Evolutionary conservation across 2,113 vertebrate species (phyloP), one percentile per base, ranked within the genome.

Genomic region (Axis porcinus): DNA sequence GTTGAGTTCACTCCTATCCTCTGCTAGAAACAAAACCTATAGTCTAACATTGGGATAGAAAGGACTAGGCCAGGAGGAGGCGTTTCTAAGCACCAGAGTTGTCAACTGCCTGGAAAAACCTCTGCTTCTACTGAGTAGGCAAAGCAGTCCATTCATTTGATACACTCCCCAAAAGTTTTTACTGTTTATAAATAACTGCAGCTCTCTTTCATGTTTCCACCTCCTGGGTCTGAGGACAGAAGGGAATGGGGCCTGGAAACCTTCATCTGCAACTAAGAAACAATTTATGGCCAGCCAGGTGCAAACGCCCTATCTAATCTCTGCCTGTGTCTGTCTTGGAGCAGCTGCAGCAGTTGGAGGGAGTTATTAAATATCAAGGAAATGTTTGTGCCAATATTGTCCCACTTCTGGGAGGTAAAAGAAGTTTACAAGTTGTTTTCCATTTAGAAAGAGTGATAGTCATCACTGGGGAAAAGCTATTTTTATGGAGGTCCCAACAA

Each of bases 251-350:
- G 89, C 79, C 93, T 95, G 94, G 96, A 92, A 94, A 96, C 95
- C 95, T 98, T 96, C 90, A 6, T 81, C 12, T 70, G 83, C 86
- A 64, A 95, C 94, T 95, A 93, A 98, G 98, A 67, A 97, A 97
- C 97, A 97, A 98, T 99, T 99, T 99, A 98, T 99, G 98, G 98
- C 98, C 91, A 96, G 99, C 98, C 99, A 99, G 99, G 99, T 99
- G 99, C 99, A 98, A 95, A 95, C 45, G 95, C 98, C 97, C 36
- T 98, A 98, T 98, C 99, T 99, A 99, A 99, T 99, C 99, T 99
- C 98, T 98, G 98, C 98, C 54, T 23, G 83, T 70, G 98, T 97
- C 98, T 98, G 97, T 97, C 97, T 79, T 91, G 95, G 91, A 58
- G 52, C 99, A 99, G 99, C 99, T 99, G 99, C 98, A 98, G 98